phyloP scores from a whole-genome alignment of 1,140 invertebrate genomes.

The Calephelis virginiensis region DNA sequence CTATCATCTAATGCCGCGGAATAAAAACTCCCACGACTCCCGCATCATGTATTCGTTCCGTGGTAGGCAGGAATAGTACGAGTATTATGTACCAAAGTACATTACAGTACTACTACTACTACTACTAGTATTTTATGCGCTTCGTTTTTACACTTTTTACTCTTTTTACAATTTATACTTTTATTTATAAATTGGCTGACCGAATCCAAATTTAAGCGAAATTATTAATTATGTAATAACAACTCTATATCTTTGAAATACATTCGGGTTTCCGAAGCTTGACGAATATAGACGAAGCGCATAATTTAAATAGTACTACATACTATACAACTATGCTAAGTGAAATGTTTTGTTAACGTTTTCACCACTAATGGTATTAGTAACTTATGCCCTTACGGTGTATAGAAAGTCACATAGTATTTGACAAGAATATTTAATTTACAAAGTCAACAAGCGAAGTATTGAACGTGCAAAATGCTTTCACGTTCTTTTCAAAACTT shows the following conservation, averaged over 20 bases:
- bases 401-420: slow-evolving; percentile 38
- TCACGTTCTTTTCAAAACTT: slow-evolving; percentile 1
- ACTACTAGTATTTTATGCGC: too few relatives aligned
- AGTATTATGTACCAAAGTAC: too few relatives aligned
- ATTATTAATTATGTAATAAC: too few relatives aligned
- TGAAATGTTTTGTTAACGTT: slow-evolving; percentile 29
- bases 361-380: slow-evolving; percentile 28
- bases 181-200: too few relatives aligned
- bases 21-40: too few relatives aligned
- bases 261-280: too few relatives aligned
- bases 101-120: too few relatives aligned
- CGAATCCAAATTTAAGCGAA: too few relatives aligned
- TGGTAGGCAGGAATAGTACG: slow-evolving; percentile 6
- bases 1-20: too few relatives aligned
- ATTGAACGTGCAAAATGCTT: slow-evolving; percentile 24
- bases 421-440: slow-evolving; percentile 36
- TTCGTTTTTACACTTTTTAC: too few relatives aligned
- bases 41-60: neutral
- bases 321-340: neutral
- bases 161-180: too few relatives aligned
- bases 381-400: slow-evolving; percentile 32
- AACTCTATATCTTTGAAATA: too few relatives aligned
- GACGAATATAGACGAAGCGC: neutral
- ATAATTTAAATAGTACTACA: neutral
- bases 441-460: slow-evolving; percentile 37